Base-by-base conservation (phyloP, 2,888 invertebrate species). In the Drosophila nr. fundita region DNA sequence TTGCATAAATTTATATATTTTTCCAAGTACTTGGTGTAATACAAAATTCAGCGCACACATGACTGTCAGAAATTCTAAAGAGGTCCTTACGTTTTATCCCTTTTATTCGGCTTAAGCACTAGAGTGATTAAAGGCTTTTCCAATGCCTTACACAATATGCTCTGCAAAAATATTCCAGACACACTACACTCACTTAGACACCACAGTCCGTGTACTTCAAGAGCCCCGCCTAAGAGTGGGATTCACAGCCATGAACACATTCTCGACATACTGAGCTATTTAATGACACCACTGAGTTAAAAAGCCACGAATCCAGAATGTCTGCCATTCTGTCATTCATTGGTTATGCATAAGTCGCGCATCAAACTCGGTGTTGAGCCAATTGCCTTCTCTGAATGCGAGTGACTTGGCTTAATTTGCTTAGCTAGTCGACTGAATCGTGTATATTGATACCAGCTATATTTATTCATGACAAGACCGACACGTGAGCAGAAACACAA, bases 281-380 rank as follows among this genome's bases (percentile, higher is more conserved):
- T 83, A 88, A 85, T 83, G 89, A 86, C 75, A 82, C 79, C 63
- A 65, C 81, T 70, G 78, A 68, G 81, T 77, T 67, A 70, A 69
- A 64, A 65, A 65, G 34, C 38, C 67, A 50, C 42, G 50, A 64
- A 77, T 77, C 66, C 42, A 21, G 61, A 69, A 66, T 62, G 61
- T 45, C 60, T 58, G 76, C 50, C 40, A 58, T 24, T 45, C 69
- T 66, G 69, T 59, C 64, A 65, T 66, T 52, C 86, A 80, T 80
- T 85, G 86, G 74, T 74, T 85, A 77, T 77, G 75, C 64, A 54
- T 52, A 49, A 64, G 55, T 58, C 30, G 32, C 62, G 29, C 42
- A 24, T 27, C 45, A 29, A 48, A 48, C 53, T 61, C 27, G 30
- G 27, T 11, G 13, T 48, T n/a, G 18, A 32, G 30, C 21, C 45